Base-by-base conservation (phyloP, 1,140 invertebrate species). In the Dendrolimus kikuchii region DNA sequence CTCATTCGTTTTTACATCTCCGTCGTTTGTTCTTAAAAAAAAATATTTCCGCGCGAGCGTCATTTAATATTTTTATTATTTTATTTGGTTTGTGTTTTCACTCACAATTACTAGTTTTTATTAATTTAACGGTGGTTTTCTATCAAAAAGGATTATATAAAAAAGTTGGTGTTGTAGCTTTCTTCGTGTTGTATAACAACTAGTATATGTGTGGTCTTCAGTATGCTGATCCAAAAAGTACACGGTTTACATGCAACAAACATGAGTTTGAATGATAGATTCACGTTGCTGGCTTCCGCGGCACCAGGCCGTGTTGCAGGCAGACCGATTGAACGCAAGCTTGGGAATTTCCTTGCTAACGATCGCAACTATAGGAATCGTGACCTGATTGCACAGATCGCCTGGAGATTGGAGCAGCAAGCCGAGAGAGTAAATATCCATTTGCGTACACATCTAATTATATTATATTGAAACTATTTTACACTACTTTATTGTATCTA, bases 151-250 rank as follows among this genome's bases (percentile, higher is more conserved):
- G 23, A 23, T 2, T 23, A 23, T 23, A 23, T 23, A 2, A 3
- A 23, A 3, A 23, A 23, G 3, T 23, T 23, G 23, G 23, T 23
- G 23, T 23, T 23, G 23, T 23, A 23, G 3, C 23, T 23, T 23
- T 1, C 7, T 42, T 50, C 10, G 38, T 10, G 43, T 45, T 45
- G n/a, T 45, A 5, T n/a, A n/a, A n/a, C 23, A 45, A 10, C 5
- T 6, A 10, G 43, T 45, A 41, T 23, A n/a, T 7, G 38, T 8
- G 7, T 39, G 9, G 23, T 50, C 42, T 50, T 4, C 49, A 79
- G 68, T 43, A 84, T 79, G 78, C 58, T 73, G 43, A 81, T 79
- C 43, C 77, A 81, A 57, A 75, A 77, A 68, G 57, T 84, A 2
- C 69, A 77, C 51, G 78, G 81, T 51, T 53, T 84, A 37, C 71